A percentile compares a stretch with the other conserved stretches of the same genome.
Evolutionary conservation across 2,888 invertebrate species (phyloP).

Genomic region (Conomelus anceps): DNA sequence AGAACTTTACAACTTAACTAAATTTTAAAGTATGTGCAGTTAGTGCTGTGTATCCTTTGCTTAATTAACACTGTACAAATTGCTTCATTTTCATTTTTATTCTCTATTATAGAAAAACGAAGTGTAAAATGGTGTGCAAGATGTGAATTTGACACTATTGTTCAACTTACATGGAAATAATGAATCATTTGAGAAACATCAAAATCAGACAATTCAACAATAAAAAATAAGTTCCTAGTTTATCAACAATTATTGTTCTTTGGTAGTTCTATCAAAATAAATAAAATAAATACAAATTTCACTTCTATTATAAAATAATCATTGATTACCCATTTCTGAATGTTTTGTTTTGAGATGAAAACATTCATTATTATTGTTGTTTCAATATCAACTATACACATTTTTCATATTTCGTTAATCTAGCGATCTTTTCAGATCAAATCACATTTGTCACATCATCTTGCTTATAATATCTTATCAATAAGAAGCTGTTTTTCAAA

Average conservation of each 20-base stretch:
- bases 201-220: neutral
- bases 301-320: neutral
- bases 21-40: neutral
- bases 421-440: neutral
- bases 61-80: neutral
- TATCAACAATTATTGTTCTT: slow-evolving; percentile 16
- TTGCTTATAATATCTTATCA: neutral
- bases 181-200: neutral
- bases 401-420: neutral
- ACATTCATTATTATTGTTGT: neutral
- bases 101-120: neutral
- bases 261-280: slow-evolving; percentile 23
- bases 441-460: neutral
- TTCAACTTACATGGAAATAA: neutral
- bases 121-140: neutral
- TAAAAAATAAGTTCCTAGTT: neutral
- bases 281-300: slow-evolving; percentile 14
- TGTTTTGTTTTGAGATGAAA: neutral
- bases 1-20: neutral
- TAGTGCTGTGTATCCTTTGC: neutral
- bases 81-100: neutral
- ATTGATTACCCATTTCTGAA: neutral
- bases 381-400: neutral
- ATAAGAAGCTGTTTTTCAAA: neutral
- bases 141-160: neutral